Evolutionary conservation across 1,140 invertebrate species (phyloP).

Genomic region (Leptinotarsa defecta): DNA sequence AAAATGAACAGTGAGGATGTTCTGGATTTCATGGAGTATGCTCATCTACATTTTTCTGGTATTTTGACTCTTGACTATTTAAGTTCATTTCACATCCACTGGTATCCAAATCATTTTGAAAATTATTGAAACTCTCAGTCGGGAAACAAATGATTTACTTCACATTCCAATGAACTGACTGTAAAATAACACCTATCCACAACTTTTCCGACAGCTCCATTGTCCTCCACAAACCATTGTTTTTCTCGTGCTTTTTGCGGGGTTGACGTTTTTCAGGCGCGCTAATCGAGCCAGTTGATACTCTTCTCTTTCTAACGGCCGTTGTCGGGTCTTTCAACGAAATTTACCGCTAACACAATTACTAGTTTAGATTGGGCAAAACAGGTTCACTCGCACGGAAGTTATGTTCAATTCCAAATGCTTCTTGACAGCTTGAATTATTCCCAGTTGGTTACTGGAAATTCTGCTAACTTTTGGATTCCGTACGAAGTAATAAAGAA

Average conservation of each 20-base stretch:
- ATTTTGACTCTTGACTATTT: too few species aligned
- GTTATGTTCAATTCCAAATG: slow-evolving; percentile 51
- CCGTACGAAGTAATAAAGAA: background rate
- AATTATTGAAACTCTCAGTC: too few species aligned
- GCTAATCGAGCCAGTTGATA: slow-evolving; percentile 29
- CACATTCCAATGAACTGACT: background rate
- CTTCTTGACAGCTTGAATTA: slow-evolving; percentile 47
- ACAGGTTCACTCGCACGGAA: slow-evolving; percentile 48
- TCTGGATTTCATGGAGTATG: too few species aligned
- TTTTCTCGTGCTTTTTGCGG: slow-evolving; percentile 3
- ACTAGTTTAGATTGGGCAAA: slow-evolving; percentile 52
- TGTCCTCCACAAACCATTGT: slow-evolving; percentile 1
- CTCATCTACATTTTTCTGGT: too few species aligned
- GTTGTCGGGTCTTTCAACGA: slow-evolving; percentile 46
- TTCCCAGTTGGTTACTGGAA: slow-evolving; percentile 27
- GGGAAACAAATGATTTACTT: background rate
- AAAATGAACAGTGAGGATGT: too few species aligned
- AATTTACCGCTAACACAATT: slow-evolving; percentile 53
- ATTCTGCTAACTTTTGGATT: background rate
- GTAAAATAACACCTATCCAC: background rate
- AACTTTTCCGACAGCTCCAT: slow-evolving; percentile 12
- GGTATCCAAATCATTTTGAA: too few species aligned
- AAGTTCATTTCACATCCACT: too few species aligned
- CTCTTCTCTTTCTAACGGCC: slow-evolving; percentile 29
- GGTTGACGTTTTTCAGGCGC: slow-evolving; percentile 29